Evolutionary conservation across 2,888 invertebrate genomes (phyloP).

Genomic region (Syrphus vitripennis): DNA sequence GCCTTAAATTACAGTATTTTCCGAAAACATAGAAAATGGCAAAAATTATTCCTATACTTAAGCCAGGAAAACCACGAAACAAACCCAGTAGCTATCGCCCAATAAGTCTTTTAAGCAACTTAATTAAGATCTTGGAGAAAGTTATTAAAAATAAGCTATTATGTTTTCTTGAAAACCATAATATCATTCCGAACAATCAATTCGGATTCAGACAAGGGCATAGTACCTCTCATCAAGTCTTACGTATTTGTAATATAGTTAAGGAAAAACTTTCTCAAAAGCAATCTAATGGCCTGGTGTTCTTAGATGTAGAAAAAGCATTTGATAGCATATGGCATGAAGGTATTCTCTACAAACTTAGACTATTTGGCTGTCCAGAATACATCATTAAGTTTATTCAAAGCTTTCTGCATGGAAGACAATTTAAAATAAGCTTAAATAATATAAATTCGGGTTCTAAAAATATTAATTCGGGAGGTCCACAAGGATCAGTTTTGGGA

Average conservation of each 20-base stretch:
- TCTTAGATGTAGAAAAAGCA: neutral
- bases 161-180: neutral
- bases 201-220: neutral
- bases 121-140: neutral
- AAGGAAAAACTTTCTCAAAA: neutral
- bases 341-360: neutral
- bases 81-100: neutral
- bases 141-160: neutral
- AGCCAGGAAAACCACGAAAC: conserved; percentile 8
- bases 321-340: too few relatives aligned
- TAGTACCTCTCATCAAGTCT: neutral
- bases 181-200: neutral
- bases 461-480: neutral
- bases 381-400: neutral
- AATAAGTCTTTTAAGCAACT: neutral
- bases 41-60: neutral
- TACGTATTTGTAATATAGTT: neutral
- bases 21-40: neutral
- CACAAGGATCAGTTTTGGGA: too few relatives aligned
- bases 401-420: neutral
- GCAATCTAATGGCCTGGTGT: neutral
- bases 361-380: neutral
- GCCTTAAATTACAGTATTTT: neutral
- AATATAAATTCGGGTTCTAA: too few relatives aligned
- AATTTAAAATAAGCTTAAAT: neutral